Conservation (phyloP, 2,113 vertebrate species). For the Cochlearius cochlearius region DNA sequence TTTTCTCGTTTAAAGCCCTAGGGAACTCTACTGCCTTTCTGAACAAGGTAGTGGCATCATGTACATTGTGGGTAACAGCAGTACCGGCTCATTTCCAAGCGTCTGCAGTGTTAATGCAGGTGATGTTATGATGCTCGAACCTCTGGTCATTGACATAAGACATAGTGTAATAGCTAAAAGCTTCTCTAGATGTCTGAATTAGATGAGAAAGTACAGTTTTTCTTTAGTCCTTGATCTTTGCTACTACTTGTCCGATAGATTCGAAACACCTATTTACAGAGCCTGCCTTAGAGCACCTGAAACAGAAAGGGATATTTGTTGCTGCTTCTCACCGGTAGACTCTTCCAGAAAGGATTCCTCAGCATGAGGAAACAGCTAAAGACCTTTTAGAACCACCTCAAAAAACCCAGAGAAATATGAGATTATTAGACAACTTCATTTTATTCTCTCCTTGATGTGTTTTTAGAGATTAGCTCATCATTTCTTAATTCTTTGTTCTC, state of each 20-base stretch:
- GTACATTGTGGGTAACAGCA: background rate
- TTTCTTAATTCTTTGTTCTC: background rate
- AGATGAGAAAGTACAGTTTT: background rate
- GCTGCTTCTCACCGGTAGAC: rapidly evolving
- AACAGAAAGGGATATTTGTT: background rate
- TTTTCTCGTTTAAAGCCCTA: background rate
- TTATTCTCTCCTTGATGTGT: background rate
- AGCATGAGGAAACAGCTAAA: background rate
- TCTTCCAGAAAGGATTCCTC: background rate
- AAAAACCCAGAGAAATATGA: background rate
- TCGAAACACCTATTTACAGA: background rate
- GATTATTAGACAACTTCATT: background rate
- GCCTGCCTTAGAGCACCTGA: background rate
- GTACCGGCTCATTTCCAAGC: rapidly evolving
- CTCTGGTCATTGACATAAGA: rapidly evolving
- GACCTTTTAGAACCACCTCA: background rate
- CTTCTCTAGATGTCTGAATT: background rate
- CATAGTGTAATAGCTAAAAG: background rate
- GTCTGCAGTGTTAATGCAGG: background rate
- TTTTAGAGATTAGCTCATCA: background rate
- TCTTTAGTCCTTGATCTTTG: background rate
- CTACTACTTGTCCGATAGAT: background rate
- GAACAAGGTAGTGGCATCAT: rapidly evolving
- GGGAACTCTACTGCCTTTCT: background rate
- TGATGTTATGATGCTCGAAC: background rate